Conservation (phyloP, 1,140 invertebrate genomes). For the Ganaspis sp. region DNA sequence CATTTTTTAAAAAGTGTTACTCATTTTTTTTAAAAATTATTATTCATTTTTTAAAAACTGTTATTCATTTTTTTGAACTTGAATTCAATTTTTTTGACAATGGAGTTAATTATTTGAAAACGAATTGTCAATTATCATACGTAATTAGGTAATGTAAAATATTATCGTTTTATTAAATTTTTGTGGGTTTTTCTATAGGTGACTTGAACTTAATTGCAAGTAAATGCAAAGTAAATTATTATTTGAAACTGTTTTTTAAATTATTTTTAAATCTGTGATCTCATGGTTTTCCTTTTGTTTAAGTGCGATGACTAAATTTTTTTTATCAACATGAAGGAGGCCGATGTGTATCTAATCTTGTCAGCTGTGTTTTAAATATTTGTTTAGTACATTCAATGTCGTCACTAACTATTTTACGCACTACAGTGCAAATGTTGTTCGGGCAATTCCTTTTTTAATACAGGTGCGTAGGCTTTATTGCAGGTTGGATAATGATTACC, state of each 20-base stretch:
- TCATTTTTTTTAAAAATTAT: too few relatives aligned
- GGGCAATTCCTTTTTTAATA: constrained; percentile 59
- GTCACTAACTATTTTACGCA: constrained; percentile 40
- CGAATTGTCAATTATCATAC: too few relatives aligned
- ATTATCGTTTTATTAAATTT: too few relatives aligned
- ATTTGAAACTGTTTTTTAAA: background rate
- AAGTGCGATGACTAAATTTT: background rate
- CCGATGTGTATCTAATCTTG: constrained; percentile 19
- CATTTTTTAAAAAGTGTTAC: too few relatives aligned
- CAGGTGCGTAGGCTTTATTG: constrained; percentile 57
- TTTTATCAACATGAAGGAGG: constrained; percentile 1
- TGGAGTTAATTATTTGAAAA: too few relatives aligned
- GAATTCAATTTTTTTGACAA: too few relatives aligned
- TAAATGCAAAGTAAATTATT: too few relatives aligned
- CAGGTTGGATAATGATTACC: constrained; percentile 44
- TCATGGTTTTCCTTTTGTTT: background rate
- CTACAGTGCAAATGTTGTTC: constrained; percentile 28
- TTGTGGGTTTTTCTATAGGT: too few relatives aligned
- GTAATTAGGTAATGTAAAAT: too few relatives aligned
- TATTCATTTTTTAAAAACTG: too few relatives aligned
- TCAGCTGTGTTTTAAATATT: constrained; percentile 21
- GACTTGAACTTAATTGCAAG: too few relatives aligned
- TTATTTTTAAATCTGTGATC: background rate
- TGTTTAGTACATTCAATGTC: constrained; percentile 26
- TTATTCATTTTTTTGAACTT: too few relatives aligned